A percentile compares a stretch with the other conserved stretches of the same genome.
Evolutionary conservation across 2,113 vertebrate genomes (phyloP).

Genomic region (Synodontis membranacea): DNA sequence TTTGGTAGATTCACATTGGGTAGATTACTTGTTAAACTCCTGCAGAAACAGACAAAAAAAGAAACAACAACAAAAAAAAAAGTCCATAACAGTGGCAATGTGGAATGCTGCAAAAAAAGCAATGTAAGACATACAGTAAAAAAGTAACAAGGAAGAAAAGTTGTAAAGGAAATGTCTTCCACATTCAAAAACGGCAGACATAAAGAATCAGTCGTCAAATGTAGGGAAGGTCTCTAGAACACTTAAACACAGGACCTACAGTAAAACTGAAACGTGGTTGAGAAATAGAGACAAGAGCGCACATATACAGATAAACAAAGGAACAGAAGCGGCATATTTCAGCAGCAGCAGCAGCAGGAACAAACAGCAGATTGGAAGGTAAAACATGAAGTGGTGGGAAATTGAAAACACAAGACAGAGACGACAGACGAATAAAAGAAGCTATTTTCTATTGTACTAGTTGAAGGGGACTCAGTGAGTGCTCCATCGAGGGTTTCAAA

Average conservation of each 20-base stretch:
- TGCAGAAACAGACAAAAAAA: constrained; percentile 99
- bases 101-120: constrained; percentile 88
- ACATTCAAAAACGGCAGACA: constrained; percentile 55
- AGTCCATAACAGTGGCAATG: constrained; percentile 98
- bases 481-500: neutral
- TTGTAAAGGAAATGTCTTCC: constrained; percentile 46
- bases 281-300: constrained; percentile 48
- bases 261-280: constrained; percentile 45
- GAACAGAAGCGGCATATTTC: constrained; percentile 36
- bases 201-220: constrained; percentile 50
- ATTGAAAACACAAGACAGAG: constrained; percentile 31
- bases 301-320: constrained; percentile 39
- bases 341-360: constrained; percentile 40
- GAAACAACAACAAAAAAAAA: constrained; percentile 96
- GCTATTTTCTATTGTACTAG: constrained; percentile 9
- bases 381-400: constrained; percentile 15
- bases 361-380: constrained; percentile 40
- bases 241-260: constrained; percentile 50
- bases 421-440: constrained; percentile 39
- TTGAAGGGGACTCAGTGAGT: constrained; percentile 8
- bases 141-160: constrained; percentile 55
- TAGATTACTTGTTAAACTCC: constrained; percentile 99
- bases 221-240: constrained; percentile 44
- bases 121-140: constrained; percentile 78
- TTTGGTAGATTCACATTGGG: constrained; percentile 99